Evolutionary conservation across 2,797 vertebrate genomes (phyloP), one percentile per base, ranked within the genome.

Genomic region (Centroberyx gerrardi): DNA sequence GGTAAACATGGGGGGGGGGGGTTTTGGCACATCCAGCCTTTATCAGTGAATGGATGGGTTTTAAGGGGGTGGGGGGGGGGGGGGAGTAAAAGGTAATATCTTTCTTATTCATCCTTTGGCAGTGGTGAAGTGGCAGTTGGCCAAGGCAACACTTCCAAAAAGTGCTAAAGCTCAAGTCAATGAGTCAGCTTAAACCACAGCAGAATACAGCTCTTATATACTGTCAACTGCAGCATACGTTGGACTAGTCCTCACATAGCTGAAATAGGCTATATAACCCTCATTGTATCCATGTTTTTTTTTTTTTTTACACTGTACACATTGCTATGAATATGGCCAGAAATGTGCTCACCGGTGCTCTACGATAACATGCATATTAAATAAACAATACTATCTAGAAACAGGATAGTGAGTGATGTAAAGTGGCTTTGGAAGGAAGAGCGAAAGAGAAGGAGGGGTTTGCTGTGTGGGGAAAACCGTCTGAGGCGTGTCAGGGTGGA

Each of bases 281-380:
- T 75, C 61, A 59, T 36, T 31, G 60, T 67, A 78, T 72, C 74
- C 74, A 53, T 40, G 59, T 46, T 44, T 44, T 54, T 49, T 33
- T 46, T 22, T 62, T 58, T 75, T 56, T 38, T 15, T 46, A 83
- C 67, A 77, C 76, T 87, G 72, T 87, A 82, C 77, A 87, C 74
- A 69, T 77, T 74, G 67, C 77, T 80, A 75, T 87, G 74, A 85
- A 64, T 85, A 85, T 82, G 87, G 79, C 76, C 74, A 69, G 80
- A 83, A 76, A 82, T 88, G 87, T 90, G 88, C 83, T 89, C 82
- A 72, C 65, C 2, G 48, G 78, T 90, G 88, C 71, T 79, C 84
- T 72, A 91, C 87, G 82, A 79, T 75, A 89, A 93, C 92, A 93
- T 93, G 91, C 92, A 94, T 89, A 92, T 85, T 76, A 83, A 86